These are phyloP conservation scores for Sula dactylatra DNA, from an alignment of 2,113 vertebrate genomes.

Conservation along the genomic window DNA sequence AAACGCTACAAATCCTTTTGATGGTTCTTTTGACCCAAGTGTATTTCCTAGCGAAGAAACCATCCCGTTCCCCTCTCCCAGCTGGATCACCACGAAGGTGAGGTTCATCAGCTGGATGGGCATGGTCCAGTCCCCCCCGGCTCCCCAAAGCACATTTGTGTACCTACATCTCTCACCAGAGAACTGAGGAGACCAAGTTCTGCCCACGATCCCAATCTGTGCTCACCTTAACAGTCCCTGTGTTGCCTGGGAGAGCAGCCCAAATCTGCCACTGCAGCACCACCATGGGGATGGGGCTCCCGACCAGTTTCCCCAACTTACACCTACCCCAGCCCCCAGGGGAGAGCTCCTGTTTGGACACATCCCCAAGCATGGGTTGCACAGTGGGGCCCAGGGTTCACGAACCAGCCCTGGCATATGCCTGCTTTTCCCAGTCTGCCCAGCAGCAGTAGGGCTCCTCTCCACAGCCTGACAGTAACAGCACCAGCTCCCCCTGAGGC, in stretches of 20 bases:
- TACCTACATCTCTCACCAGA: neutral
- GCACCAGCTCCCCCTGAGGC: neutral
- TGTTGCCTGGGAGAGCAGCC: neutral
- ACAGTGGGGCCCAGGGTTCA: neutral
- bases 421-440: neutral
- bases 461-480: neutral
- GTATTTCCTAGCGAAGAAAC: neutral
- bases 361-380: rapidly evolving
- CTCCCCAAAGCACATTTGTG: neutral
- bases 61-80: neutral
- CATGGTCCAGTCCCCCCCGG: neutral
- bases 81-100: neutral
- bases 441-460: neutral
- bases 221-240: neutral
- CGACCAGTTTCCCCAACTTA: neutral
- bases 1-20: neutral
- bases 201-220: neutral
- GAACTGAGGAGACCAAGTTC: neutral
- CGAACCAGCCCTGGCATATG: neutral
- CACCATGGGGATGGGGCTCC: neutral
- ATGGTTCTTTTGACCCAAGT: neutral
- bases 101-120: neutral
- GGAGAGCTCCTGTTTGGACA: neutral
- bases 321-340: neutral
- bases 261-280: neutral